Base-by-base conservation (phyloP, 2,113 vertebrate species). In the Pristiophorus japonicus region DNA sequence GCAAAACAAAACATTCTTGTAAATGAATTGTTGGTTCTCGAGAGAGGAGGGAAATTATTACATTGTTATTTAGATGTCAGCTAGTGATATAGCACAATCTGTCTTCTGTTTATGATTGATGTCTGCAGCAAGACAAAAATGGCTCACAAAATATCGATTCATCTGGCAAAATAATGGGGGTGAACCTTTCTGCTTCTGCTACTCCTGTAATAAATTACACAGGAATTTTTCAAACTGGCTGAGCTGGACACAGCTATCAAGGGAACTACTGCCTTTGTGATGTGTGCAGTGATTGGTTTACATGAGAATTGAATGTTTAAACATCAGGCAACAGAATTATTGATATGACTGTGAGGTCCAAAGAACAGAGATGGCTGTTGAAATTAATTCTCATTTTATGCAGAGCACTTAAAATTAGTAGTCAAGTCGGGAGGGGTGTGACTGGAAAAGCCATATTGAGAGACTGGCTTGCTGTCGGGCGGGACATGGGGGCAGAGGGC, bases 11-110 rank as follows among this genome's bases (percentile, higher is more conserved):
- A 94, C 3, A 42, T 94, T 94, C 93, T 73, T 94, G 66, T 30
- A 94, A 94, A 73, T 94, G 38, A 94, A 70, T 94, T 67, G 93
- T 51, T 94, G 27, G 12, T 51, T 94, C 66, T 70, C 93, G 34
- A 34, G 93, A 47, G 93, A 70, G 63, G 42, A 59, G 24, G 66
- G 66, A 94, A 94, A 94, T 94, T 18, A 94, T 94, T 94, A 70
- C 65, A 94, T 14, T 94, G 65, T 94, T 94, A 94, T 94, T 94
- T 94, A 94, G 93, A 47, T 94, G 93, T 94, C 66, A 94, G 45
- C 66, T 47, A 45, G 62, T 45, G 42, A 66, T 94, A 94, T 14
- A 20, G 45, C 42, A 70, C 93, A 94, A 94, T 94, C 93, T 73
- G 22, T 94, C 66, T 70, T 94, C 12, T 70, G 93, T 94, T 94